phyloP scores from a whole-genome alignment of 2,113 vertebrate species.

The Gobiocypris rarus region DNA sequence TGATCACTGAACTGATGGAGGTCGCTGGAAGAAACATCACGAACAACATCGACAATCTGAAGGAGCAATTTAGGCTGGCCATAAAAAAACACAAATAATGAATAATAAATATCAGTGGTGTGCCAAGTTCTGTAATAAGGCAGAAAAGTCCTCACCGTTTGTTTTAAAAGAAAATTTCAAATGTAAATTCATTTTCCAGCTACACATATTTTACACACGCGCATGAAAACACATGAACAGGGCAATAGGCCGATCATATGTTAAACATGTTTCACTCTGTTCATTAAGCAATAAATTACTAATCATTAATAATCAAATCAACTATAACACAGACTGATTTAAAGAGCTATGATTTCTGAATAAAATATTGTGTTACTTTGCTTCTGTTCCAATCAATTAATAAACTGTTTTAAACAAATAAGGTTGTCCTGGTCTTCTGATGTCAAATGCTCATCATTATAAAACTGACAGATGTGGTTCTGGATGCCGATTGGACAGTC shows the following conservation, averaged over 20 bases:
- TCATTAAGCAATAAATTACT: neutral
- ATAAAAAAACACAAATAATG: no score
- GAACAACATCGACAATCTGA: slow-evolving; percentile 37
- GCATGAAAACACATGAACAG: no score
- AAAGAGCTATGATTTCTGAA: no score
- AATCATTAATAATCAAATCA: no score
- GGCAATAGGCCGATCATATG: no score
- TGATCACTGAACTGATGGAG: slow-evolving; percentile 18
- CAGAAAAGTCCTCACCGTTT: no score
- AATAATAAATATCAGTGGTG: no score
- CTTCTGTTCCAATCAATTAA: neutral
- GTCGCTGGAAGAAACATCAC: slow-evolving; percentile 24
- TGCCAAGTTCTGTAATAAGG: no score
- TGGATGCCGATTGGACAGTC: neutral
- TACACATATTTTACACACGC: no score
- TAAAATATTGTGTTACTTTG: neutral
- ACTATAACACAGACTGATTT: neutral
- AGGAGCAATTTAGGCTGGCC: neutral
- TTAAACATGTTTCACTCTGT: neutral
- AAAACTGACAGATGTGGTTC: neutral
- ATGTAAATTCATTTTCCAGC: no score
- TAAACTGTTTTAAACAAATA: neutral
- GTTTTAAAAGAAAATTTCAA: no score
- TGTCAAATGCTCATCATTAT: neutral
- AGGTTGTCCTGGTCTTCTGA: neutral